A percentile compares a stretch with the other conserved stretches of the same genome.
These are phyloP conservation scores for Ephydatia muelleri DNA, from an alignment of 37 sponge, comb jelly and placozoan species.

Conservation along the genomic window DNA sequence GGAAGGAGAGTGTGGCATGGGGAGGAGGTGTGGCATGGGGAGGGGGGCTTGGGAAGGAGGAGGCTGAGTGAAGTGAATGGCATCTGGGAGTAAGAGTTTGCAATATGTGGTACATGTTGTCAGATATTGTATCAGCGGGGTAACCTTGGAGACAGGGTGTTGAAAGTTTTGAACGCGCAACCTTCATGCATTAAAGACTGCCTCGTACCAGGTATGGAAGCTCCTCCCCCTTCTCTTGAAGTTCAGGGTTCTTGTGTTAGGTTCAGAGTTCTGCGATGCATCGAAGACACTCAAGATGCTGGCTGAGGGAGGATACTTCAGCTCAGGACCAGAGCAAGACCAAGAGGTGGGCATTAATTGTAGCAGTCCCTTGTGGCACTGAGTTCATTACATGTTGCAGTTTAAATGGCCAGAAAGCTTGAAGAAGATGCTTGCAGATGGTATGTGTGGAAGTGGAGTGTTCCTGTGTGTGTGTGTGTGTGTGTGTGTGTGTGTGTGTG, in stretches of 20 bases:
- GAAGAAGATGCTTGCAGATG: conserved; percentile 49
- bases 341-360: not conserved
- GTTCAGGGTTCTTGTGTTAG: conserved; percentile 17
- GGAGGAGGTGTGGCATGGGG: too few species aligned
- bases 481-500: too few species aligned
- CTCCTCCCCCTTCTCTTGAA: not conserved
- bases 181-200: conserved; percentile 50
- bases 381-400: too few species aligned
- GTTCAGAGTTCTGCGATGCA: conserved; percentile 89
- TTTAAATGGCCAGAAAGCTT: conserved; percentile 56
- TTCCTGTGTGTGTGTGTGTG: too few species aligned
- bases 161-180: conserved; percentile 32
- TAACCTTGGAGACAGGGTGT: conserved; percentile 19
- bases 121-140: conserved; percentile 72
- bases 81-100: too few species aligned
- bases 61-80: not conserved
- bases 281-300: conserved; percentile 80
- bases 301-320: conserved; percentile 69
- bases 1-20: too few species aligned
- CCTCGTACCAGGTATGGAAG: conserved; percentile 55
- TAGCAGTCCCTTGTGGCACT: not conserved
- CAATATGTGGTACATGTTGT: too few species aligned
- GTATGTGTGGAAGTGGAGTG: too few species aligned
- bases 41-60: too few species aligned
- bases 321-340: not conserved